These are phyloP conservation scores for Halcyon malimbica DNA, from an alignment of 2,113 vertebrate genomes.

Conservation along the genomic window DNA sequence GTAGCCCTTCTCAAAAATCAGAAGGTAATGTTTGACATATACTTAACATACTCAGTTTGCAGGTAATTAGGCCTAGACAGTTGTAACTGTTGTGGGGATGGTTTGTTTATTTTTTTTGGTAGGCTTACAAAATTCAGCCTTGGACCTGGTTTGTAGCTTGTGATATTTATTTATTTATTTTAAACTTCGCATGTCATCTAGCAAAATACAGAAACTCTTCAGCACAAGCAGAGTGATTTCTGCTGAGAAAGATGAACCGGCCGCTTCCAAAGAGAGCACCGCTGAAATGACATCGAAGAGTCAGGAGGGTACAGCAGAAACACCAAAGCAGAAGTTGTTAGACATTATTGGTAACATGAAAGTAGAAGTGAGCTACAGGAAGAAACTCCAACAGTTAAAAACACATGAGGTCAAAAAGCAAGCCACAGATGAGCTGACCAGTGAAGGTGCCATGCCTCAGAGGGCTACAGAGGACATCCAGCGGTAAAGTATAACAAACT, in stretches of 20 bases:
- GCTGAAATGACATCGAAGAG: neutral
- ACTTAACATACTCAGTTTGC: neutral
- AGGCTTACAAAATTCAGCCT: neutral
- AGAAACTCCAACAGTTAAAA: conserved; percentile 65
- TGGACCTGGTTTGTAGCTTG: neutral
- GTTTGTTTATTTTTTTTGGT: neutral
- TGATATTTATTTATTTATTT: neutral
- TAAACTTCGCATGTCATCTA: neutral
- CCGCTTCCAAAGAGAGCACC: neutral
- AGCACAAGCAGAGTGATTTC: conserved; percentile 9
- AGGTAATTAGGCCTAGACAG: neutral
- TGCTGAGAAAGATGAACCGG: conserved; percentile 35
- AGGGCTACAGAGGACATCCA: conserved; percentile 53
- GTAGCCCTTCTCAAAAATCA: neutral
- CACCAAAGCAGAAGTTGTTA: conserved; percentile 78
- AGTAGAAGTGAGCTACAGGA: conserved; percentile 82
- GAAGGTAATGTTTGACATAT: neutral
- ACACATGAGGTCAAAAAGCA: conserved; percentile 24
- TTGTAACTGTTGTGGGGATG: neutral
- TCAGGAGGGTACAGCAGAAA: neutral
- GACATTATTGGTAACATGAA: conserved; percentile 86
- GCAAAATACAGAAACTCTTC: conserved; percentile 58
- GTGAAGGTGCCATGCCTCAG: conserved; percentile 64
- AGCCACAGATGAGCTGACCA: neutral
- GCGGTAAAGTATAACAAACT: conserved; percentile 72